These are phyloP conservation scores for Beroe forskalii DNA, from an alignment of 37 sponge, comb jelly and placozoan genomes.

Conservation along the genomic window DNA sequence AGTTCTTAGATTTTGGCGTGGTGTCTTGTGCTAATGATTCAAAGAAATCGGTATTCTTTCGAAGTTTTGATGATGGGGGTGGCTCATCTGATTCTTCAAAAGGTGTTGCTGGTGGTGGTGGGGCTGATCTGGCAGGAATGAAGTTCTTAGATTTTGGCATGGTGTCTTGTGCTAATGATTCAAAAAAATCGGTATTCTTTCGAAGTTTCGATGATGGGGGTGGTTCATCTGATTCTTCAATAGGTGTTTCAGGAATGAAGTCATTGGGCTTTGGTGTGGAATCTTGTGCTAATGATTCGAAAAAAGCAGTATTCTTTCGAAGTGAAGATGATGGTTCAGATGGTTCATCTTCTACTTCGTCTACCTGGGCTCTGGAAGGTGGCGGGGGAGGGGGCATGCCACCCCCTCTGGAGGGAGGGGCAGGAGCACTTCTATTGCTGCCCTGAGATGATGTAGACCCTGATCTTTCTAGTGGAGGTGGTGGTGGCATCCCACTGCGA, in stretches of 20 bases:
- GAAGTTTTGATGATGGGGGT: background rate
- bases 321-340: too few species aligned
- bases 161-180: too few species aligned
- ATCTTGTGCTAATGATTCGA: too few species aligned
- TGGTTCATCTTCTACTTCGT: too few species aligned
- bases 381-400: slow-evolving; percentile 27
- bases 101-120: background rate
- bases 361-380: slow-evolving; percentile 17
- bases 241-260: background rate
- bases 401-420: background rate
- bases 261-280: background rate
- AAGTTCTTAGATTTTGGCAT: background rate
- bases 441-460: background rate
- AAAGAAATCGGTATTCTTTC: too few species aligned
- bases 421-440: background rate
- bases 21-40: too few species aligned
- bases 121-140: background rate
- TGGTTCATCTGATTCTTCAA: background rate
- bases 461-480: background rate
- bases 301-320: too few species aligned
- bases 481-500: background rate
- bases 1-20: background rate
- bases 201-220: background rate
- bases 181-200: too few species aligned
- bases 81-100: background rate